Conservation (phyloP, 2,888 invertebrate genomes). For the Lasius platythorax region DNA sequence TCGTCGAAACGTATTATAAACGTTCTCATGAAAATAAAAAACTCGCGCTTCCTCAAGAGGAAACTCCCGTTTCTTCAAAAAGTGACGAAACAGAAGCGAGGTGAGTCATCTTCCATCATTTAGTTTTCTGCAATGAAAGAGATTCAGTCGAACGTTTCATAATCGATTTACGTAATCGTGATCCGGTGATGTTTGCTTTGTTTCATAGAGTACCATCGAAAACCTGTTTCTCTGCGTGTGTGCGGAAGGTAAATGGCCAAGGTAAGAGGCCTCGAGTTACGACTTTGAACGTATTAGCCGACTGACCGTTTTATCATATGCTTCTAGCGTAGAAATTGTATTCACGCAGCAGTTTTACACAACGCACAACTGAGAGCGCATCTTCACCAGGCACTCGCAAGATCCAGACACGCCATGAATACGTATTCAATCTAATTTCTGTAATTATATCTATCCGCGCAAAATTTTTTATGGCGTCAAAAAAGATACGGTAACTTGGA, state of each 20-base stretch:
- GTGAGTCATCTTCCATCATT: not conserved
- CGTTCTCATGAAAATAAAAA: slow-evolving; percentile 9
- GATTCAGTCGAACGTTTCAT: not conserved
- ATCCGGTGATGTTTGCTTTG: slow-evolving; percentile 21
- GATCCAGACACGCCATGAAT: not conserved
- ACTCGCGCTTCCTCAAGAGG: not conserved
- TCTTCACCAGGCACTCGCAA: not conserved
- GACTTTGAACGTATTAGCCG: not conserved
- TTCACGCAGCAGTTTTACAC: not conserved
- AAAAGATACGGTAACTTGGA: not conserved
- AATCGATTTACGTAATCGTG: slow-evolving; percentile 45
- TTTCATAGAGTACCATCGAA: slow-evolving; percentile 34
- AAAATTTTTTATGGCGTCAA: not conserved
- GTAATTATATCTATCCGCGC: not conserved
- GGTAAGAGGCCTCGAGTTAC: not conserved
- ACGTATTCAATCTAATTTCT: slow-evolving; percentile 9
- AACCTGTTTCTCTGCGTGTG: slow-evolving; percentile 43
- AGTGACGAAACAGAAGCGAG: not conserved
- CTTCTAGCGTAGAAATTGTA: not conserved
- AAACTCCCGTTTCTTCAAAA: not conserved
- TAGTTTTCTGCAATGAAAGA: not conserved
- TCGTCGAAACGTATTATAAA: not conserved
- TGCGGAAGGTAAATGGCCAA: slow-evolving; percentile 40
- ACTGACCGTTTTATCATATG: not conserved
- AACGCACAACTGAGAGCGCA: not conserved